Percentiles rank a stretch among this genome's conserved stretches.
phyloP scores from a whole-genome alignment of 1,140 invertebrate species.

The Cardiocondyla obscurior region DNA sequence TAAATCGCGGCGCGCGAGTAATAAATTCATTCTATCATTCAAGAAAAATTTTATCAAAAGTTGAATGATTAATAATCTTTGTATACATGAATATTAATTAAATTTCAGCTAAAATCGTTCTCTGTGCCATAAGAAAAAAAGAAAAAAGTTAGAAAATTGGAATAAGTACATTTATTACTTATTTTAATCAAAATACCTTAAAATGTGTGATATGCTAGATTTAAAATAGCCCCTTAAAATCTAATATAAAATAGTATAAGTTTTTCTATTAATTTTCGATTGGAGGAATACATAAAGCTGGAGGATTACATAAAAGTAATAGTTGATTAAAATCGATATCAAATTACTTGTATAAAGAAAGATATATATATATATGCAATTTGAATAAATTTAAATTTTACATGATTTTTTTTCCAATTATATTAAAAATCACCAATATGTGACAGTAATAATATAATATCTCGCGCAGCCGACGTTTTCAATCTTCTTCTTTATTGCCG shows the following conservation, averaged over 20 bases:
- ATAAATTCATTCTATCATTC: neutral
- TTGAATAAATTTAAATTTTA: neutral
- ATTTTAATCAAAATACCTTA: neutral
- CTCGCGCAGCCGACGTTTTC: neutral
- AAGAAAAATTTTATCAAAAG: neutral
- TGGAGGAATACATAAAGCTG: neutral
- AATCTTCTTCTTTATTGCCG: constrained; percentile 43
- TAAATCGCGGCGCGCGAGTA: neutral
- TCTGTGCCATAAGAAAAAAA: neutral
- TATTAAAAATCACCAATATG: neutral
- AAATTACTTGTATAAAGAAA: neutral
- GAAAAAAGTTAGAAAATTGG: neutral
- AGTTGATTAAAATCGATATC: neutral
- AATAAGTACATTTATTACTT: neutral
- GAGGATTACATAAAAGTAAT: neutral
- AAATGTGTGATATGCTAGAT: neutral
- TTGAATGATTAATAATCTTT: too few relatives aligned
- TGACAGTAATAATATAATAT: neutral
- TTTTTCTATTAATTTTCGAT: neutral
- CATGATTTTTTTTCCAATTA: neutral
- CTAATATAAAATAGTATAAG: neutral
- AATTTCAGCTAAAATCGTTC: neutral
- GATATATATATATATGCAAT: too few relatives aligned
- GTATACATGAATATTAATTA: too few relatives aligned
- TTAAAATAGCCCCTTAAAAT: neutral